A percentile compares a stretch with the other conserved stretches of the same genome.
These are phyloP conservation scores for Ericerus pela DNA, from an alignment of 1,140 invertebrate species.

Conservation along the genomic window DNA sequence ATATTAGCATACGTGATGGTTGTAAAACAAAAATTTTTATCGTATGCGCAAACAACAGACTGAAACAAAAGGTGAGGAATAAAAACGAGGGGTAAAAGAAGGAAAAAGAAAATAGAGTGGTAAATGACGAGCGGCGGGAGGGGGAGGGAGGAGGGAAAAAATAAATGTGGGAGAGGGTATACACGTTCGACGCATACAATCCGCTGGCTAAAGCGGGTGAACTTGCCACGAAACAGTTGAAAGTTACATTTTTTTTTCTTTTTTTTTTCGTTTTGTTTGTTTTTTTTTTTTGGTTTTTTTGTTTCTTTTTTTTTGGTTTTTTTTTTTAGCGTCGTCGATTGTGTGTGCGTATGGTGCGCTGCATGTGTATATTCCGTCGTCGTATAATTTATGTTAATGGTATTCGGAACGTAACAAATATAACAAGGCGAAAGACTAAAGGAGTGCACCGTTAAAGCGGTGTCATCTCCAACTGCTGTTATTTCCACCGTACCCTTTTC, in stretches of 20 bases:
- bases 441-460: conserved; percentile 11
- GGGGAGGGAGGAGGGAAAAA: too few relatives aligned
- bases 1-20: not conserved
- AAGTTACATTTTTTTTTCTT: conserved; percentile 1
- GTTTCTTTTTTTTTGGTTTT: too few relatives aligned
- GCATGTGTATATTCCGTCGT: conserved; percentile 1
- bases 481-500: not conserved
- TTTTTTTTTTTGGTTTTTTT: too few relatives aligned
- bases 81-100: too few relatives aligned
- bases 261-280: too few relatives aligned
- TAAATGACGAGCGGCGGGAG: too few relatives aligned
- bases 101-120: too few relatives aligned
- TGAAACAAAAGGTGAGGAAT: too few relatives aligned
- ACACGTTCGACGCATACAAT: too few relatives aligned
- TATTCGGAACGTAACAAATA: conserved; percentile 11
- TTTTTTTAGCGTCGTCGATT: too few relatives aligned
- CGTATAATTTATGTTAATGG: conserved; percentile 11
- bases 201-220: conserved; percentile 3
- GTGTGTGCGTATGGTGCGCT: too few relatives aligned
- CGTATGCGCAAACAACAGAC: conserved; percentile 4
- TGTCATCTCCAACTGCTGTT: conserved; percentile 11
- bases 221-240: conserved; percentile 9
- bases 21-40: conserved; percentile 1
- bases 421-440: conserved; percentile 11
- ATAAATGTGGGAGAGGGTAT: too few relatives aligned